Percentiles rank a stretch among this genome's conserved stretches.
These are phyloP conservation scores for Nerophis ophidion DNA, from an alignment of 2,113 vertebrate species.

Conservation along the genomic window DNA sequence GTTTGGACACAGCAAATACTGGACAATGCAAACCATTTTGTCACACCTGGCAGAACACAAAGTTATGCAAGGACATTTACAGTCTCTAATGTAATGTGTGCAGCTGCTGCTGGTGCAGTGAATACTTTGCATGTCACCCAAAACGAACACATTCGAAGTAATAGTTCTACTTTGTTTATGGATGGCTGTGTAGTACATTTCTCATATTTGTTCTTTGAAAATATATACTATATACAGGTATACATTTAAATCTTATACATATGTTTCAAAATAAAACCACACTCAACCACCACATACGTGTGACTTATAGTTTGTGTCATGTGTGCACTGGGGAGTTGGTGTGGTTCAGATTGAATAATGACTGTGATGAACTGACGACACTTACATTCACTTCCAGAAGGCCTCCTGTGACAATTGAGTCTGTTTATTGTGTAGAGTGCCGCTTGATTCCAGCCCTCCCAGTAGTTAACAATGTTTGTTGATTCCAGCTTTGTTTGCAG, in stretches of 20 bases:
- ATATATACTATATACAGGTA: too few relatives aligned
- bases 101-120: too few relatives aligned
- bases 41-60: neutral
- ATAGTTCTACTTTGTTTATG: neutral
- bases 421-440: constrained; percentile 32
- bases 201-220: neutral
- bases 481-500: constrained; percentile 32
- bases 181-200: neutral
- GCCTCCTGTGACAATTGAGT: constrained; percentile 24
- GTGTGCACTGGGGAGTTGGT: neutral
- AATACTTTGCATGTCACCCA: neutral
- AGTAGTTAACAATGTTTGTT: constrained; percentile 38
- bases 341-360: neutral
- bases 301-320: too few relatives aligned
- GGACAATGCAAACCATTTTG: neutral
- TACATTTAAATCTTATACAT: too few relatives aligned
- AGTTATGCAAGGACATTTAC: neutral
- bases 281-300: too few relatives aligned
- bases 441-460: constrained; percentile 44
- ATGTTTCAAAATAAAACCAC: too few relatives aligned
- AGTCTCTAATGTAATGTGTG: too few relatives aligned
- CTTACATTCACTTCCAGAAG: constrained; percentile 10
- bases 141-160: neutral
- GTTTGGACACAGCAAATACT: neutral
- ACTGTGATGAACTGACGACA: constrained; percentile 1